Conservation (phyloP, 2,113 vertebrate species). For the Callorhinus ursinus region DNA sequence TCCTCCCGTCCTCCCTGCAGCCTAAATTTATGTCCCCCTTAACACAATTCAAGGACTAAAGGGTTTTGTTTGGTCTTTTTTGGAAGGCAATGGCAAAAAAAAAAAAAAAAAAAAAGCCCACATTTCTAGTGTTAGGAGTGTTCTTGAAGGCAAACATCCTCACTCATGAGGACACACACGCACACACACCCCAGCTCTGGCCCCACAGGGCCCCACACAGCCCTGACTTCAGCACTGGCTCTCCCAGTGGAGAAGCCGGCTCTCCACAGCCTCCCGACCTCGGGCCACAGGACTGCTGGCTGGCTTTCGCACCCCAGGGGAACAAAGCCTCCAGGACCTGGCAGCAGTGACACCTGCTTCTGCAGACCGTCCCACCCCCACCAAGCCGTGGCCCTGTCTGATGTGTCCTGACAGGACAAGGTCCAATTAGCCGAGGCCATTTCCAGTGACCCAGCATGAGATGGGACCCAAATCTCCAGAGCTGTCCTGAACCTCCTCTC, state of each 20-base stretch:
- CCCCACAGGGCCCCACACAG: constrained; percentile 75
- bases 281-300: constrained; percentile 50
- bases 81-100: constrained; percentile 46
- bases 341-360: background rate
- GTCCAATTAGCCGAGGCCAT: background rate
- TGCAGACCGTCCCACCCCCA: background rate
- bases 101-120: constrained; percentile 34
- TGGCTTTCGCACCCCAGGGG: constrained; percentile 21
- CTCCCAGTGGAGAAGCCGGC: constrained; percentile 65
- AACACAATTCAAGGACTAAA: constrained; percentile 66
- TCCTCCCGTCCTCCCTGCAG: background rate
- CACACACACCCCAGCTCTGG: background rate
- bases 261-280: constrained; percentile 60
- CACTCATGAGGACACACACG: background rate
- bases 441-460: background rate
- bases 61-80: constrained; percentile 46
- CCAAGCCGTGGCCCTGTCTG: background rate
- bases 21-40: constrained; percentile 72
- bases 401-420: background rate
- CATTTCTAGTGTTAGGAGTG: constrained; percentile 65
- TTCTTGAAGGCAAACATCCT: background rate
- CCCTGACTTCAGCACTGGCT: constrained; percentile 63
- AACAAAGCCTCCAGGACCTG: constrained; percentile 56
- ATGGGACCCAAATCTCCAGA: background rate
- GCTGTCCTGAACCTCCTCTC: background rate